These are phyloP conservation scores for Tapirus terrestris DNA, from an alignment of 2,113 vertebrate genomes.

Conservation along the genomic window DNA sequence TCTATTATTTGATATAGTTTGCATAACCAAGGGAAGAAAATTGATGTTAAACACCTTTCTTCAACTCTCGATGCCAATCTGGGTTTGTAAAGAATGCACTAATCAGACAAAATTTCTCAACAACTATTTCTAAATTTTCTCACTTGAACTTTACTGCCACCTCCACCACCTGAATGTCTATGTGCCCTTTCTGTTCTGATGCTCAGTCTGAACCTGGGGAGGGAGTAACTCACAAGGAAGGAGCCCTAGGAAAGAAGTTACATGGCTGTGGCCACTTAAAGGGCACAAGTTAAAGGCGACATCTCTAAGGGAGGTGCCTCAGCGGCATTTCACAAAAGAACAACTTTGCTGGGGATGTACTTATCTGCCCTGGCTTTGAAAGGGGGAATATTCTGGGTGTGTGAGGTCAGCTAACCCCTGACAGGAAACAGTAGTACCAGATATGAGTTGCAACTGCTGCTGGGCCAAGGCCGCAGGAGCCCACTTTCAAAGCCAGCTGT, in stretches of 20 bases:
- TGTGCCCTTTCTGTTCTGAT: background rate
- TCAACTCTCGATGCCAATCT: background rate
- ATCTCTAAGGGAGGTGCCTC: fast-evolving
- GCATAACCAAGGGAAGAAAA: background rate
- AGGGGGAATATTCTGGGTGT: background rate
- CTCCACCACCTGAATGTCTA: background rate
- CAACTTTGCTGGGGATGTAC: background rate
- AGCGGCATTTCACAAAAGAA: background rate
- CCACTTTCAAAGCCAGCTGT: background rate
- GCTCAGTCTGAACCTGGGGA: background rate
- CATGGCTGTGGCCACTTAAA: fast-evolving
- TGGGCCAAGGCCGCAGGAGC: fast-evolving
- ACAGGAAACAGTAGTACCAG: fast-evolving
- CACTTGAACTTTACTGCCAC: background rate
- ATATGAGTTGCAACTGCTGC: background rate
- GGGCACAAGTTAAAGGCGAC: background rate
- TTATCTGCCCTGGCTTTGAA: background rate
- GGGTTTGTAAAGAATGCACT: background rate
- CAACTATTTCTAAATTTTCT: no score
- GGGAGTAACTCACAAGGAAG: background rate
- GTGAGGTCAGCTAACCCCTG: background rate
- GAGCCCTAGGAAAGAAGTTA: background rate
- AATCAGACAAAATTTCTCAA: background rate
- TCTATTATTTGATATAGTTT: background rate
- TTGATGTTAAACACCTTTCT: background rate